Base-by-base conservation (phyloP, 2,113 vertebrate species). In the Cyprinodon variegatus region DNA sequence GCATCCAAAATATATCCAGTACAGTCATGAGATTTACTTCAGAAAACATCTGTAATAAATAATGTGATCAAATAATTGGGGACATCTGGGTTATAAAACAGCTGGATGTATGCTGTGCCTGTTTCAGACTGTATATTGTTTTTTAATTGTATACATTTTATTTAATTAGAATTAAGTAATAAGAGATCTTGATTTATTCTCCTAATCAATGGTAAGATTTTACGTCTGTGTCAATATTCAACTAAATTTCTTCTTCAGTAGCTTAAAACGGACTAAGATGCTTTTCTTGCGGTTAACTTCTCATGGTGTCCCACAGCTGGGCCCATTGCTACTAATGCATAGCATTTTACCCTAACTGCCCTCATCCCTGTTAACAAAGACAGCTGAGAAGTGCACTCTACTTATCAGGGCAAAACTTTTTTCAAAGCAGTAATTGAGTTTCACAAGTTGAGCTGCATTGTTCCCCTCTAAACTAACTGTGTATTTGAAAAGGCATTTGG, bases 361-460 rank as follows among this genome's bases (percentile, higher is more conserved):
- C 64, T 74, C 61, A n/a, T 60, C 74, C 68, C 80, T 86, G 82
- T 87, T 88, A 85, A 89, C 78, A 80, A 80, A 86, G 85, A 90
- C 76, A 74, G 72, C 71, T 74, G 82, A 90, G 74, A 68, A 76
- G 60, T 85, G 86, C 70, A 83, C 59, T 90, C 79, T 83, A 74
- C 81, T 90, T 86, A 87, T 57, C 78, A 73, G 82, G 85, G 81
- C 68, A 48, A 2, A 29, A 74, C 1, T 20, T 50, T 85, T 86
- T 86, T 85, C 78, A 65, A 65, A 82, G 88, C 88, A 84, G 89
- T 89, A 84, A 90, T 89, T 88, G 85, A 91, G 79, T 89, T 90
- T 88, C 41, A 84, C 81, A 82, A 89, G 85, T 79, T 84, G 83
- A 89, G 84, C 76, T 70, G 70, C 80, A 79, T 72, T 77, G 84